Conservation (phyloP, 2,797 vertebrate species). For the Limnodromus scolopaceus region DNA sequence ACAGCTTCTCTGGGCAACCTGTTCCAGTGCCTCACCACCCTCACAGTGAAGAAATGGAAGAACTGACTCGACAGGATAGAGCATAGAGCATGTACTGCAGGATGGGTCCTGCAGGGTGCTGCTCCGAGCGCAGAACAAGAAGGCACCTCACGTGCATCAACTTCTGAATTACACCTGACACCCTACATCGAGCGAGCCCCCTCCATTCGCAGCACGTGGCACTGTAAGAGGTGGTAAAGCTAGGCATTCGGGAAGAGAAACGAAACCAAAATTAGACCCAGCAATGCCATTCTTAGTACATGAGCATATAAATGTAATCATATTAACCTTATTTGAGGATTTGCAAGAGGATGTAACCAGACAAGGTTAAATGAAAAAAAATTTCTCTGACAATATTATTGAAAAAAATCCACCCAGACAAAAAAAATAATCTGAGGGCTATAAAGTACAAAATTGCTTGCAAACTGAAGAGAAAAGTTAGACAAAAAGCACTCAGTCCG, state of each 20-base stretch:
- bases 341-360: neutral
- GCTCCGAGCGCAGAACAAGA: neutral
- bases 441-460: neutral
- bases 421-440: neutral
- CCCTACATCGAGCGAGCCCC: accelerated
- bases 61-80: neutral
- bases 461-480: neutral
- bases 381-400: neutral
- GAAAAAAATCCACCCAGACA: neutral
- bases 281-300: neutral
- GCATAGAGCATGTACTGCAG: neutral
- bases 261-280: neutral
- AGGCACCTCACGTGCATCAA: neutral
- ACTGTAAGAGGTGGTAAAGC: neutral
- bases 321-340: neutral
- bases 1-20: neutral
- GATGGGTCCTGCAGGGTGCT: neutral
- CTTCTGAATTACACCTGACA: neutral
- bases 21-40: neutral
- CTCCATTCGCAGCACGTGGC: neutral
- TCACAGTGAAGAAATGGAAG: neutral
- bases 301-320: accelerated
- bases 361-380: neutral
- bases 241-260: neutral
- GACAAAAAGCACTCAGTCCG: neutral